Base-by-base conservation (phyloP, 2,797 vertebrate genomes). In the Prunella strophiata region DNA sequence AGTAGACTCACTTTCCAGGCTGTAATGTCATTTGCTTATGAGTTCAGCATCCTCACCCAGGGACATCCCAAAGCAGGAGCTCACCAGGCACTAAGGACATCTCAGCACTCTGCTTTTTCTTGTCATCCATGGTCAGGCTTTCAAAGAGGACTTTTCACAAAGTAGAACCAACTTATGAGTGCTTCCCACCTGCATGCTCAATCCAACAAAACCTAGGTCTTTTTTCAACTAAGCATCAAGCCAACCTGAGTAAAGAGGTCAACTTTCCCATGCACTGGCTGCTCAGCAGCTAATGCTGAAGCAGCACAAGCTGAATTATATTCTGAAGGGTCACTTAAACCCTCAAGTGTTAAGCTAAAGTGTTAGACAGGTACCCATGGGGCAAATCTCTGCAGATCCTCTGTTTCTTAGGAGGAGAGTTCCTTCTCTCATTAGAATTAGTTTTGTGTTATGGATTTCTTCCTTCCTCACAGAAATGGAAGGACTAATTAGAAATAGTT, bases 221-320 rank as follows among this genome's bases (percentile, higher is more conserved):
- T 65, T 88, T 85, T 80, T 62, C 76, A 63, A 32, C 51, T 82
- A 63, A 81, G 30, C 62, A 88, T 75, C 48, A 50, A 89, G 62
- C 20, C 62, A 84, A 43, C 32, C 52, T 54, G 48, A 89, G 62
- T 66, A 91, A 94, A 76, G 61, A 84, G 93, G 85, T 93, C 91
- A 94, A 36, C 63, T 71, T 94, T 61, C 30, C 57, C 29, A 59
- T 67, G 83, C 18, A 23, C 36, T 50, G 48, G 29, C 66, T 78
- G 55, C 55, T 79, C 58, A 81, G 73, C 66, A 92, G 78, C 62
- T 86, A 73, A 78, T 17, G 34, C 52, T 87, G 73, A 88, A 81
- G 70, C n/a, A 82, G 83, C 77, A 88, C 57, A 91, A 88, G 50
- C 52, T 91, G 93, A 93, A 93, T 95, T 85, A 80, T 84, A 95